A percentile compares a stretch with the other conserved stretches of the same genome.
These are phyloP conservation scores for Varanus komodoensis DNA, from an alignment of 2,113 vertebrate genomes.

Conservation along the genomic window DNA sequence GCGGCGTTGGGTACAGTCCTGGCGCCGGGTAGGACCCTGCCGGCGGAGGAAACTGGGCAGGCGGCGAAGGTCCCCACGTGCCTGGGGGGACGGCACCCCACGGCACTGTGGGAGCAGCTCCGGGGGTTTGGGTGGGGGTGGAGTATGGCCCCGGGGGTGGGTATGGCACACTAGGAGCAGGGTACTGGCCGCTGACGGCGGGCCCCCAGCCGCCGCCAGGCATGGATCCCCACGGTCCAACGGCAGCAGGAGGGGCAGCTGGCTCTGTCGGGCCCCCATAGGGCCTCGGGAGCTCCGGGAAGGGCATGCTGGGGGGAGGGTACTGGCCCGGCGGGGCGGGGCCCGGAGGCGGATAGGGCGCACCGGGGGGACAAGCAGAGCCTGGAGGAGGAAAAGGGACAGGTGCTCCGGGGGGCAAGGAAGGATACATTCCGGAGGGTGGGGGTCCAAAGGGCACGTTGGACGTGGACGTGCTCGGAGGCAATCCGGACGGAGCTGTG, in stretches of 20 bases:
- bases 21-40: conserved; percentile 80
- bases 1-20: conserved; percentile 81
- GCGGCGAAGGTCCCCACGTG: conserved; percentile 81
- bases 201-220: conserved; percentile 82
- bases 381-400: conserved; percentile 81
- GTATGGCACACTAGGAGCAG: conserved; percentile 81
- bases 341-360: conserved; percentile 75
- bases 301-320: conserved; percentile 81
- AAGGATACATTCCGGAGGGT: conserved; percentile 82
- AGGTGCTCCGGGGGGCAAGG: conserved; percentile 82
- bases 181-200: conserved; percentile 82
- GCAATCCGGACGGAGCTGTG: conserved; percentile 74
- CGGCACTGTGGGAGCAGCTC: conserved; percentile 77
- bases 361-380: conserved; percentile 62
- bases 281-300: conserved; percentile 81
- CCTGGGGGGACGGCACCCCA: conserved; percentile 83
- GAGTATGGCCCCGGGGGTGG: conserved; percentile 82
- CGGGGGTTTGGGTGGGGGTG: conserved; percentile 78
- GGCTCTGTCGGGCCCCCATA: conserved; percentile 81
- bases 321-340: conserved; percentile 80
- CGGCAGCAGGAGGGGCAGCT: conserved; percentile 76
- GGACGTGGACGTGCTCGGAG: conserved; percentile 74
- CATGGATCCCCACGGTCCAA: conserved; percentile 82
- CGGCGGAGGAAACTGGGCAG: conserved; percentile 80
- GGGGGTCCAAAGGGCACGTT: conserved; percentile 81